Base-by-base conservation (phyloP, 2,888 invertebrate genomes). In the Spilarctia lutea region DNA sequence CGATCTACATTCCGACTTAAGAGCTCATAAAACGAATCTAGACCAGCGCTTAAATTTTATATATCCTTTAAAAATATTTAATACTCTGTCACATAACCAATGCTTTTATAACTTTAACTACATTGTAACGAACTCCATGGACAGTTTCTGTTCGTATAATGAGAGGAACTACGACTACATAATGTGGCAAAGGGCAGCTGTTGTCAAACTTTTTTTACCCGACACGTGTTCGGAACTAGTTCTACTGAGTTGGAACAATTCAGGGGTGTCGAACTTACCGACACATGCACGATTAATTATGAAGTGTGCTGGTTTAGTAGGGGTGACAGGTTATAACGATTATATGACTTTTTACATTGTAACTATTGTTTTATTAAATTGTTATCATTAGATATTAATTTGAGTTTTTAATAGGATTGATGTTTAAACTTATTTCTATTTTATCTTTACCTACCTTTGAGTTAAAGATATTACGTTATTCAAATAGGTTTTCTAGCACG, bases 211-310 rank as follows among this genome's bases (percentile, higher is more conserved):
- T 84, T 85, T n/a, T 80, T 72, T 66, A 13, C 67, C 56, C 77
- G 68, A 80, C 81, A 83, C 81, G 75, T 82, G 85, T 82, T 70
- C 52, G 42, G 42, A 80, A 82, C 67, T 81, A 75, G 81, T 79
- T 63, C 66, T 33, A 27, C 39, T 30, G 67, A 70, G 56, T 72
- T 60, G 63, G 65, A 52, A 73, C 72, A 45, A 75, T 79, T 66
- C 65, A 79, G 84, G 85, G 79, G 39, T 84, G 85, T 80, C 85
- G 71, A 82, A 85, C 71, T 83, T 80, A 16, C n/a, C 69, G 76
- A 83, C 69, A 75, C 75, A 82, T 77, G 83, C 18, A 56, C 74
- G 65, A 83, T 84, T 81, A 77, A 79, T 79, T 84, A 73, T 75
- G 45, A 75, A 72, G 52, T 56, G 48, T 56, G 35, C 65, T 42